Evolutionary conservation across 2,113 vertebrate species (phyloP), one percentile per base, ranked within the genome.

Genomic region (Gobio gobio): DNA sequence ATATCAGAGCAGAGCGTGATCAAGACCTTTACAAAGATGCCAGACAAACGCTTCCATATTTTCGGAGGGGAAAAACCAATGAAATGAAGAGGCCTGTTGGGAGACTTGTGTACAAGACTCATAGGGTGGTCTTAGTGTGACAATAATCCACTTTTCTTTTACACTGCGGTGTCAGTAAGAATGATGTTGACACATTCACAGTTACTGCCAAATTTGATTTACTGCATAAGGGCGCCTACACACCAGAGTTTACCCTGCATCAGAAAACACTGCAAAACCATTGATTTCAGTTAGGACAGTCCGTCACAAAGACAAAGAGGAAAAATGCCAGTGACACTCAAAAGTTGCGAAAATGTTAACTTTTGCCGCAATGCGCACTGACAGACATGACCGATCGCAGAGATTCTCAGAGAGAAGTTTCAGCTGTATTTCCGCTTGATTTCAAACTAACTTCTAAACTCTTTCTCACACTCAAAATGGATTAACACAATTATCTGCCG

Each of bases 61-160:
- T 43, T 16, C 5, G 2, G 18, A 6, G 51, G 3, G 20, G 6
- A 59, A 58, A 78, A 33, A 36, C 58, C 40, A 54, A 22, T 8
- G 4, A 40, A 54, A 68, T 24, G 6, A 77, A 54, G 20, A 77
- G 47, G 22, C 20, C 13, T 33, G 40, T 7, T 64, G 16, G 9
- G 47, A 70, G 36, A 29, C 33, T 68, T 47, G 18, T 16, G 36
- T 40, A 56, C 56, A 78, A 64, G 56, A 72, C 54, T 33, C 51
- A 26, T 83, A 51, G 45, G 18, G 74, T 49, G 58, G 20, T 72
- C 20, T 22, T 72, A 45, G 68, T n/a, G 9, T 72, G 20, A 72
- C 40, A 64, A 59, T 36, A 64, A 59, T 64, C 43, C 73, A 77
- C 10, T 26, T 59, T 61, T 84, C 12, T 54, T 64, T 72, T 68